Base-by-base conservation (phyloP, 2,113 vertebrate genomes). In the Narcine bancroftii region DNA sequence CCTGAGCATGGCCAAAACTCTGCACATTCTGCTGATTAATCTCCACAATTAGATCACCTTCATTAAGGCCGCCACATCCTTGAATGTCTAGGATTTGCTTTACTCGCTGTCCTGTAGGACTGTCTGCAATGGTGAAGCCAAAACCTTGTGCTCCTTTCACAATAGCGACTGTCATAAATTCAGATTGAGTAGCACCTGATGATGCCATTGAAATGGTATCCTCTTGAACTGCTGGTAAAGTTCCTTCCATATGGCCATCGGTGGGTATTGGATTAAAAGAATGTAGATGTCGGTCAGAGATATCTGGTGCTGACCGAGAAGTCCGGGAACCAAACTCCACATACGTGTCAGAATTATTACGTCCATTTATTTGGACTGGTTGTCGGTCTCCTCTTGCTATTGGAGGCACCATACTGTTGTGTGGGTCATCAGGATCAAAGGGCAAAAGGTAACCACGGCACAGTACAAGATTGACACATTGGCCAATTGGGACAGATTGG, bases 171-270 rank as follows among this genome's bases (percentile, higher is more conserved):
- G 97, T 98, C 94, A 99, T 97, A 94, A 99, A 97, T 96, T 99
- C 98, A 94, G 97, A 97, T 95, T 98, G 98, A 39, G 97, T 97
- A 36, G 98, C 96, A 87, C 98, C 98, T 15, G 98, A 99, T 53
- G 98, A 99, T 92, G 98, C 98, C 98, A 99, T 97, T 94, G 98
- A 99, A 94, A 99, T 95, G 95, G 97, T 98, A 96, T 99, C 98
- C 3, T 99, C 98, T 92, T 99, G 98, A 93, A 97, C 96, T 94
- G 98, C 97, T 93, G 96, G 97, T 93, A 98, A 98, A 21, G 97
- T 98, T 95, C 98, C 96, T 95, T 99, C 98, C 92, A 98, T 94
- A 95, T 98, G 98, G 94, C 97, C 97, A 94, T 99, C 98, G 71
- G 97, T 97, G 56, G 98, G 97, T 94, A 97, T 94, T 94, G 96